phyloP scores from a whole-genome alignment of 2,888 invertebrate genomes.

The Pristionchus entomophagus region DNA sequence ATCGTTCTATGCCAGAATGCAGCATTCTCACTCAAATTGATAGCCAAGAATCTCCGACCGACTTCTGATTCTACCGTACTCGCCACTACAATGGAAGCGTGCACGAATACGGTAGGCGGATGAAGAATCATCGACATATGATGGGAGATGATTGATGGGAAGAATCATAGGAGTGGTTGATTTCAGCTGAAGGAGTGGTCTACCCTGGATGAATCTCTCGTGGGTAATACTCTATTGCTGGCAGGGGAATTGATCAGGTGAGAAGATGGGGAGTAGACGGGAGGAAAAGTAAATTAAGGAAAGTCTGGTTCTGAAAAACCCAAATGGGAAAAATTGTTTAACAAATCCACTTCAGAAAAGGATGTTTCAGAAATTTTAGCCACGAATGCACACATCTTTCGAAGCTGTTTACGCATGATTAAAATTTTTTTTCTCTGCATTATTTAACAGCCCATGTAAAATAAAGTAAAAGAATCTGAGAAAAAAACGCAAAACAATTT shows the following conservation, averaged over 20 bases:
- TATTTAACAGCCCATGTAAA: no score
- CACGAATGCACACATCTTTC: no score
- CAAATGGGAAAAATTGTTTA: no score
- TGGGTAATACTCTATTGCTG: constrained; percentile 68
- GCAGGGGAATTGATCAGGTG: constrained; percentile 68
- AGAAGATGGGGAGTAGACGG: not conserved
- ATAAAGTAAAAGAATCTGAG: no score
- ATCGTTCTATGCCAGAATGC: constrained; percentile 70
- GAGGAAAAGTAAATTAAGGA: no score
- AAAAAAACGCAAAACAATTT: no score
- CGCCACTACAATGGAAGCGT: constrained; percentile 63
- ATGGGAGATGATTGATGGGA: not conserved
- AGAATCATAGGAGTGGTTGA: not conserved
- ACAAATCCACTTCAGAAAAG: no score
- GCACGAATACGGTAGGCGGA: constrained; percentile 57
- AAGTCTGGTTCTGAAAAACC: no score
- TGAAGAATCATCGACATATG: not conserved
- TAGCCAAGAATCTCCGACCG: constrained; percentile 65
- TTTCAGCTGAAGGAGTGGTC: constrained; percentile 59
- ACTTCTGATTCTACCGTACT: constrained; percentile 62
- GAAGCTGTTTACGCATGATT: no score
- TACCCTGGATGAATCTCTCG: constrained; percentile 67
- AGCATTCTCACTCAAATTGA: constrained; percentile 68
- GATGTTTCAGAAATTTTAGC: no score
- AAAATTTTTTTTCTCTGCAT: no score